Conservation (phyloP, 1,140 invertebrate genomes). For the Cheumatopsyche charites region DNA sequence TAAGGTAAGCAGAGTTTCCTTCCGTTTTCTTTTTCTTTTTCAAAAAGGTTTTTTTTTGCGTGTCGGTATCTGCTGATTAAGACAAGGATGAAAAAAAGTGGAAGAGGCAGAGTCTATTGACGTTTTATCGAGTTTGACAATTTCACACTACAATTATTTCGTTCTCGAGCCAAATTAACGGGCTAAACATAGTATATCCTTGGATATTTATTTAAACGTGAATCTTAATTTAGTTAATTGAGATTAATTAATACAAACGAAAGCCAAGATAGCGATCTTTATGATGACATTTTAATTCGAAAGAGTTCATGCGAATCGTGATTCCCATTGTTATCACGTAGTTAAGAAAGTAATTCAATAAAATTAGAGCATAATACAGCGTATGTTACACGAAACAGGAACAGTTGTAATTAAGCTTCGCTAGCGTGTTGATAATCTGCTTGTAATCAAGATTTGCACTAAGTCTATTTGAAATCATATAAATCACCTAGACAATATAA, state of each 20-base stretch:
- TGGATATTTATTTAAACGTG: neutral
- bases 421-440: slow-evolving; percentile 16
- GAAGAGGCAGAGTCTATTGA: neutral
- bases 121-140: slow-evolving; percentile 37
- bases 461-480: slow-evolving; percentile 17
- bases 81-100: slow-evolving; percentile 7
- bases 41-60: slow-evolving; percentile 12
- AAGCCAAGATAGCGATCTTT: too few species aligned
- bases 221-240: neutral
- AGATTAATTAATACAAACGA: neutral
- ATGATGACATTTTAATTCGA: too few species aligned
- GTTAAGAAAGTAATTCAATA: slow-evolving; percentile 10
- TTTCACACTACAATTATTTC: slow-evolving; percentile 41
- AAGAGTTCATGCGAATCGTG: too few species aligned
- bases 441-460: slow-evolving; percentile 23
- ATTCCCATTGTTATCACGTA: slow-evolving; percentile 12
- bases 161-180: slow-evolving; percentile 29
- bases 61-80: slow-evolving; percentile 29
- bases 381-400: neutral
- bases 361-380: slow-evolving; percentile 1
- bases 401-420: slow-evolving; percentile 12
- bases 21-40: slow-evolving; percentile 6
- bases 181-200: slow-evolving; percentile 26
- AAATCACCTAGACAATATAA: slow-evolving; percentile 19
- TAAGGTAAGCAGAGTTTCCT: neutral